Percentiles rank a stretch among this genome's conserved stretches.
Conservation (phyloP, 2,113 vertebrate genomes). For the Chinchilla lanigera region DNA sequence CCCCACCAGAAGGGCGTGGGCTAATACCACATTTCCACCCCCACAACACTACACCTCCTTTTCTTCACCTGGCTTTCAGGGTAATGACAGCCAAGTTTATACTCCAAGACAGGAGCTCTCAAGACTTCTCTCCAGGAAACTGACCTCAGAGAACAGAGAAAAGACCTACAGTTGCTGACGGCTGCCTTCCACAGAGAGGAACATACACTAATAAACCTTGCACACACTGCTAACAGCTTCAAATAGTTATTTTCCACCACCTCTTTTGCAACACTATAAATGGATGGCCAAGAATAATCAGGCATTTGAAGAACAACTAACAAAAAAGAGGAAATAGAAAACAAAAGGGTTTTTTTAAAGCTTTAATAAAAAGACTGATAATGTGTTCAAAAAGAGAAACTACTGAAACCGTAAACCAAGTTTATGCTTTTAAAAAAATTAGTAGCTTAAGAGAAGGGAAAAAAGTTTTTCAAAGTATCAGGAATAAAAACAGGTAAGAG, state of each 20-base stretch:
- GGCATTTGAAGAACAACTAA: background rate
- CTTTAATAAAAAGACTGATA: background rate
- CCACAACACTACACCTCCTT: background rate
- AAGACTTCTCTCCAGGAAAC: slow-evolving; percentile 4
- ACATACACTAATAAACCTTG: background rate
- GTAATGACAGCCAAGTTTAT: background rate
- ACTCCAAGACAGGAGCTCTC: background rate
- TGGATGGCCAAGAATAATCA: background rate
- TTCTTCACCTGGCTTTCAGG: background rate
- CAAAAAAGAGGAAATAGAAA: background rate
- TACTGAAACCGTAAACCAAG: background rate
- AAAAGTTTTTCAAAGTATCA: background rate
- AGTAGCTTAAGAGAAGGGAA: background rate
- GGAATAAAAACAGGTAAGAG: background rate
- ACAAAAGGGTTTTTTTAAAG: background rate
- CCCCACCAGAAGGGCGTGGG: background rate
- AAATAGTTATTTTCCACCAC: background rate
- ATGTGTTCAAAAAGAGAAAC: background rate
- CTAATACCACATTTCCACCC: background rate
- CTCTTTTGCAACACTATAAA: background rate
- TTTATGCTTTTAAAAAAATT: background rate
- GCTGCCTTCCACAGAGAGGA: background rate
- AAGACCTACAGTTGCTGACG: background rate
- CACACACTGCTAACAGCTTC: background rate
- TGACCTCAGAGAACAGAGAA: background rate